Evolutionary conservation across 2,113 vertebrate genomes (phyloP).

Genomic region (Chunga burmeisteri): DNA sequence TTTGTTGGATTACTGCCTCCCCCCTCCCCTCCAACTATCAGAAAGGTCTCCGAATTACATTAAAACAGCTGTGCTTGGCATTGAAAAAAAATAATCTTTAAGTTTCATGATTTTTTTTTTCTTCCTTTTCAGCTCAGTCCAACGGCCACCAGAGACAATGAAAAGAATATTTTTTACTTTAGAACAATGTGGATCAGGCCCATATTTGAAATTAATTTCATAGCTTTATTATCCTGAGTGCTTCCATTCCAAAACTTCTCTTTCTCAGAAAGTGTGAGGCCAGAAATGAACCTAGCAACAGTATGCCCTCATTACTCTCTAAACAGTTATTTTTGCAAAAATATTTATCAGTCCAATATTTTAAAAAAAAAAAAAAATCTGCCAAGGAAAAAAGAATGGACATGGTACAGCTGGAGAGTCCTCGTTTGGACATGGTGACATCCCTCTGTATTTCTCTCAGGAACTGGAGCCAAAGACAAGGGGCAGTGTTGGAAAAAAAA

Average conservation of each 20-base stretch:
- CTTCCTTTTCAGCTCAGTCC: background rate
- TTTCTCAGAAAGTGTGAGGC: background rate
- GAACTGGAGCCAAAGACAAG: background rate
- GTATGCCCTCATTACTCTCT: conserved; percentile 21
- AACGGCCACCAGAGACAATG: background rate
- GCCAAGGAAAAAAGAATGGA: background rate
- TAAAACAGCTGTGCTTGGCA: background rate
- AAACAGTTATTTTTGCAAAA: conserved; percentile 36
- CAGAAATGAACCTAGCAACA: background rate
- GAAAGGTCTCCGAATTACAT: background rate
- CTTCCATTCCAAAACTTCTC: background rate
- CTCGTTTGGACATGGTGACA: background rate
- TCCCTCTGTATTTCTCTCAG: background rate
- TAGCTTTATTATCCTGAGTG: background rate
- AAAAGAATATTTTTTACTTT: background rate
- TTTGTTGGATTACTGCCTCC: background rate
- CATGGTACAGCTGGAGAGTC: background rate
- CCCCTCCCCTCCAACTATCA: background rate
- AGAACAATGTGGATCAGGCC: background rate
- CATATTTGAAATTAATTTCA: background rate
- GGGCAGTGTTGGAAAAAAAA: background rate
- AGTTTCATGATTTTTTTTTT: background rate
- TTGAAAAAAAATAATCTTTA: background rate
- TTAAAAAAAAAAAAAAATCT: background rate
- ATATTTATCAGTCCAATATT: conserved; percentile 12